Conservation (phyloP, 2,888 invertebrate species). For the Eulithis prunata region DNA sequence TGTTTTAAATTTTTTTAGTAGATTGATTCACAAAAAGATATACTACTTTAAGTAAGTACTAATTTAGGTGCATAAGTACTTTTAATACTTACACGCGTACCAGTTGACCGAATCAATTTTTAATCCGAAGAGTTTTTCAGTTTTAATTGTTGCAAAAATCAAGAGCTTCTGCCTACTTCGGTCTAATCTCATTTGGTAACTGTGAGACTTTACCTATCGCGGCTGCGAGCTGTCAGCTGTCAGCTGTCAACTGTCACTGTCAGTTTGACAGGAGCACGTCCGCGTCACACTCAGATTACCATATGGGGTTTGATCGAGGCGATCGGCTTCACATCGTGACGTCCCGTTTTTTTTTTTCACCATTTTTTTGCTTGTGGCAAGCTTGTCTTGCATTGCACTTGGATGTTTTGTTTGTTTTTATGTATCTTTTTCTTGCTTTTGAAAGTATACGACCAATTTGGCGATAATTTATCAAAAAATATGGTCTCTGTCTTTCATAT, state of each 20-base stretch:
- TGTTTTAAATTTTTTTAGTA: too few species aligned
- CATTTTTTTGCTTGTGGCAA: conserved; percentile 57
- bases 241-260: conserved; percentile 23
- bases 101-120: too few species aligned
- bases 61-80: too few species aligned
- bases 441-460: conserved; percentile 15
- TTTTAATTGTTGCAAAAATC: conserved; percentile 37
- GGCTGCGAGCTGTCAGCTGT: conserved; percentile 53
- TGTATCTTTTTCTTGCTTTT: conserved; percentile 42
- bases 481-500: not conserved
- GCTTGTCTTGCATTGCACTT: conserved; percentile 67
- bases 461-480: not conserved
- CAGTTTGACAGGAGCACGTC: conserved; percentile 47
- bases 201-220: conserved; percentile 89
- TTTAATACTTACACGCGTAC: too few species aligned
- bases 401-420: conserved; percentile 43
- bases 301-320: conserved; percentile 91
- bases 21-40: too few species aligned
- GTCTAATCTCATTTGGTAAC: conserved; percentile 99
- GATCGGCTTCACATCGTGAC: conserved; percentile 76
- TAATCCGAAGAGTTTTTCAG: not conserved
- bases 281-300: conserved; percentile 90
- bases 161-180: conserved; percentile 82
- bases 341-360: conserved; percentile 71
- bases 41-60: too few species aligned